phyloP scores from a whole-genome alignment of 2,888 invertebrate species.

The Diarsia mendica region DNA sequence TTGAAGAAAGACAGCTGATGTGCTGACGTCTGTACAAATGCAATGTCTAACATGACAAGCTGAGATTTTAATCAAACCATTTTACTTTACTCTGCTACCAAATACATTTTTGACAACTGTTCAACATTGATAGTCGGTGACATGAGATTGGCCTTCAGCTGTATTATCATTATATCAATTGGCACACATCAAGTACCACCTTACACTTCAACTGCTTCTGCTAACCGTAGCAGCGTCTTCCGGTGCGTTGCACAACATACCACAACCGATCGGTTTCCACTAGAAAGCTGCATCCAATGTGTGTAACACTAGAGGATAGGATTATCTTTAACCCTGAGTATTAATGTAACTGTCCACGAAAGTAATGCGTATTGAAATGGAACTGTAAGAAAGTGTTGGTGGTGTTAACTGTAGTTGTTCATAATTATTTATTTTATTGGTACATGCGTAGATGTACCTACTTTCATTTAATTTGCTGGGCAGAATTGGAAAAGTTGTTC shows the following conservation, averaged over 20 bases:
- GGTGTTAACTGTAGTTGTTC: neutral
- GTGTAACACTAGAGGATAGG: slow-evolving; percentile 84
- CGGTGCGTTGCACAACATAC: slow-evolving; percentile 84
- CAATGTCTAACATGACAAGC: neutral
- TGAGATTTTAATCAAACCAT: neutral
- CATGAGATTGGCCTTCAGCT: neutral
- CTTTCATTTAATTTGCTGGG: neutral
- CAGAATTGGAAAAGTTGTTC: neutral
- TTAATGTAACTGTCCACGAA: slow-evolving; percentile 59
- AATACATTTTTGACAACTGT: neutral
- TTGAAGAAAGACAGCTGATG: too few relatives aligned
- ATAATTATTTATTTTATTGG: neutral
- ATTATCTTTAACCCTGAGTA: slow-evolving; percentile 73
- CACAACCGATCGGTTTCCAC: slow-evolving; percentile 85
- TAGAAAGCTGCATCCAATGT: slow-evolving; percentile 86
- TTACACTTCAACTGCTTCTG: slow-evolving; percentile 38
- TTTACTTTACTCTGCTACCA: neutral
- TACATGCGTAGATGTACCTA: neutral
- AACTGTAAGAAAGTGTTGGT: slow-evolving; percentile 42
- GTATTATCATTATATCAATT: slow-evolving; percentile 8
- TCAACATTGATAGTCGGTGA: neutral
- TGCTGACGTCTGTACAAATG: too few relatives aligned
- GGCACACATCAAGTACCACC: slow-evolving; percentile 14
- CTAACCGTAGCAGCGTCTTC: slow-evolving; percentile 72
- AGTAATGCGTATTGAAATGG: slow-evolving; percentile 53